phyloP scores from a whole-genome alignment of 2,113 vertebrate species.

The Charina bottae region DNA sequence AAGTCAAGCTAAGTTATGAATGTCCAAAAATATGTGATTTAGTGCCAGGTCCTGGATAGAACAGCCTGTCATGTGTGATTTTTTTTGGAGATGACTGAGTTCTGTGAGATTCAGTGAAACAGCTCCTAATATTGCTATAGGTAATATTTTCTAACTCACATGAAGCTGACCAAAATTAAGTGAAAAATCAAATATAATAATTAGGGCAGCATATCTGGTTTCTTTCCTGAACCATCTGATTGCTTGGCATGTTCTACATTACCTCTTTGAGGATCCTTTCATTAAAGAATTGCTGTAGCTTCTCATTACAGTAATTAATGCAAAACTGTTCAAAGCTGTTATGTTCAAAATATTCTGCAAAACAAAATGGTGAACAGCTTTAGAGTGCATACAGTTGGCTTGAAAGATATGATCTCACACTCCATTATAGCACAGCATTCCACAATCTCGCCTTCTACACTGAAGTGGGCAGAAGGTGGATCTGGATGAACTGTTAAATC shows the following conservation, averaged over 20 bases:
- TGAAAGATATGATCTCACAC: not conserved
- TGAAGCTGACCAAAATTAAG: not conserved
- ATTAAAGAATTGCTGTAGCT: constrained; percentile 98
- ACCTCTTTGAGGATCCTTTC: constrained; percentile 99
- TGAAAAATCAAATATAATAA: not conserved
- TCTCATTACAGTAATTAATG: constrained; percentile 99
- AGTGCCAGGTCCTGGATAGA: not conserved
- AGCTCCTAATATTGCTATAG: not conserved
- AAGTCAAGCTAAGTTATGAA: not conserved
- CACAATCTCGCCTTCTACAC: not conserved
- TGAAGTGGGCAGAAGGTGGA: not conserved
- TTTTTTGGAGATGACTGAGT: not conserved
- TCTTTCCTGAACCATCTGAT: not conserved
- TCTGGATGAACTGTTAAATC: not conserved
- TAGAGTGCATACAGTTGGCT: constrained; percentile 24
- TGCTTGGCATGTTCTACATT: constrained; percentile 48
- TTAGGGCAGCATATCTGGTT: not conserved
- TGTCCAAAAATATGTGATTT: not conserved
- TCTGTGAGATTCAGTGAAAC: not conserved
- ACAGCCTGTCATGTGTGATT: not conserved
- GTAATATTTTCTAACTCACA: not conserved
- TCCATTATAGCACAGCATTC: not conserved
- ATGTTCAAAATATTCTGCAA: constrained; percentile 98
- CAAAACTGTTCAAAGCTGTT: constrained; percentile 99
- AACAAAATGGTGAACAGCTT: constrained; percentile 53